Conservation (phyloP, 1,140 invertebrate genomes). For the Drosophila melanogaster region DNA sequence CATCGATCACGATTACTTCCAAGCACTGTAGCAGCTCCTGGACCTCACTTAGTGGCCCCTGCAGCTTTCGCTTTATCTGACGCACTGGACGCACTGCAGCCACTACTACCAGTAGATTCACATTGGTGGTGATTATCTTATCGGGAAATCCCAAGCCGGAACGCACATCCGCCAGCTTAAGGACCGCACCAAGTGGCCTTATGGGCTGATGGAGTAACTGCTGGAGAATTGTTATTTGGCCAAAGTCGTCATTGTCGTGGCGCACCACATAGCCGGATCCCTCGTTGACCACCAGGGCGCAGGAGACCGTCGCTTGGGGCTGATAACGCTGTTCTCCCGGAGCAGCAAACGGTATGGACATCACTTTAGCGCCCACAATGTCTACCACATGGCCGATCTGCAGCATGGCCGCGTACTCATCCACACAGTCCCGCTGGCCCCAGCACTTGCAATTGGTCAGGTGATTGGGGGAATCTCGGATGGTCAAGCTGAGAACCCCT, state of each 20-base stretch:
- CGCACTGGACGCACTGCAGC: constrained; percentile 71
- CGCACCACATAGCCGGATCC: constrained; percentile 85
- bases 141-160: constrained; percentile 27
- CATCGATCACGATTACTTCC: constrained; percentile 85
- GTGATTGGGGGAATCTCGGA: constrained; percentile 61
- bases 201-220: constrained; percentile 84
- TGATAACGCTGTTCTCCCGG: constrained; percentile 83
- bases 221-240: constrained; percentile 61
- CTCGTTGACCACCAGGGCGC: constrained; percentile 86
- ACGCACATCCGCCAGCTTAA: constrained; percentile 84
- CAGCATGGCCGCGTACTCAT: constrained; percentile 54
- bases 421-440: constrained; percentile 58
- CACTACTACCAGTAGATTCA: constrained; percentile 84
- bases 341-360: neutral
- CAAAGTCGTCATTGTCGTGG: constrained; percentile 69
- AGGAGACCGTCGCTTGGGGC: constrained; percentile 85
- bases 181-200: constrained; percentile 83
- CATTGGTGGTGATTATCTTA: constrained; percentile 21
- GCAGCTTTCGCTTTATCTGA: constrained; percentile 68
- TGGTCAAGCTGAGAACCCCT: constrained; percentile 69
- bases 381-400: constrained; percentile 71
- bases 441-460: constrained; percentile 78
- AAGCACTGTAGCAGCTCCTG: constrained; percentile 68
- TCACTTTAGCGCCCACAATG: constrained; percentile 51
- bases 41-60: constrained; percentile 44